phyloP scores from a whole-genome alignment of 2,797 vertebrate species.

The Zenarchopterus dispar region DNA sequence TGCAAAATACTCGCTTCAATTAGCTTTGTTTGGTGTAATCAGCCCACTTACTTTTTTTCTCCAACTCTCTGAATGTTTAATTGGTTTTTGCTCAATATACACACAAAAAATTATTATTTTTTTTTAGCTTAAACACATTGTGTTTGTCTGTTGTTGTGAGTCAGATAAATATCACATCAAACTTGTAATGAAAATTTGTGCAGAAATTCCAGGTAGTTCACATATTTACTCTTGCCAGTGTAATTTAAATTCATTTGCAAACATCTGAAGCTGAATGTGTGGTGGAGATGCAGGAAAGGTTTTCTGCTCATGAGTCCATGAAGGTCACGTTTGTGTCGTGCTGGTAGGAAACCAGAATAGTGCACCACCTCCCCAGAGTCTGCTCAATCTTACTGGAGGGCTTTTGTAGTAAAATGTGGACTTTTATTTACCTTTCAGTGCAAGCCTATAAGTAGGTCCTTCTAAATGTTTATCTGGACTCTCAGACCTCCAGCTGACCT shows the following conservation, averaged over 20 bases:
- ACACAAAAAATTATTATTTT: too few relatives aligned
- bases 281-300: not conserved
- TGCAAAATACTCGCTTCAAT: too few relatives aligned
- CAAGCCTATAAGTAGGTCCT: not conserved
- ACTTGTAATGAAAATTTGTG: too few relatives aligned
- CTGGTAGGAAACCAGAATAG: not conserved
- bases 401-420: not conserved
- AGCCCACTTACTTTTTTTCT: too few relatives aligned
- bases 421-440: conserved; percentile 1
- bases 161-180: too few relatives aligned
- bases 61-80: too few relatives aligned
- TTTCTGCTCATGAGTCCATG: not conserved
- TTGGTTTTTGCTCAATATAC: too few relatives aligned
- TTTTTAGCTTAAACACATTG: too few relatives aligned
- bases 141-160: too few relatives aligned
- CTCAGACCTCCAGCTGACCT: conserved; percentile 13
- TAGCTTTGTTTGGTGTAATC: too few relatives aligned
- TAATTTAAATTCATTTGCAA: not conserved
- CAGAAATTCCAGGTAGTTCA: too few relatives aligned
- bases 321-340: not conserved
- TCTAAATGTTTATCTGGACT: conserved; percentile 1
- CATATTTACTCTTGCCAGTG: too few relatives aligned
- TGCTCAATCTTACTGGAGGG: not conserved
- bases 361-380: not conserved
- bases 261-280: not conserved